Percentiles rank a stretch among this genome's conserved stretches.
phyloP scores from a whole-genome alignment of 2,888 invertebrate species.

The Drosophila prolongata region DNA sequence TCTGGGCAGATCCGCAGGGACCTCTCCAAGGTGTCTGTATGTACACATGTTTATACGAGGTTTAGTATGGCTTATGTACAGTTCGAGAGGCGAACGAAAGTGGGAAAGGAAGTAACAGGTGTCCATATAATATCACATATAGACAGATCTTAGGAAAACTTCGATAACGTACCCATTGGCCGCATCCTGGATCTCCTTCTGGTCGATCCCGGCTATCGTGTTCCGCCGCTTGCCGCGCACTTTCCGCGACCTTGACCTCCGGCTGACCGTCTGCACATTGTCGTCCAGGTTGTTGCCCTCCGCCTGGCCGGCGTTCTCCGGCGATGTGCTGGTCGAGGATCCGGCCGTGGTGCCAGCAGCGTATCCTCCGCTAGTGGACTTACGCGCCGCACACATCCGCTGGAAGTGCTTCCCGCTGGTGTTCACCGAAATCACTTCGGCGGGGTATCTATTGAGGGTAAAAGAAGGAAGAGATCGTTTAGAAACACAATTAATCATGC shows the following conservation, averaged over 20 bases:
- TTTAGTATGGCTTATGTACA: constrained; percentile 46
- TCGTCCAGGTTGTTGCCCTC: constrained; percentile 83
- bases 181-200: constrained; percentile 94
- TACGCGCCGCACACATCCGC: constrained; percentile 93
- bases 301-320: constrained; percentile 62
- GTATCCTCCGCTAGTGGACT: constrained; percentile 87
- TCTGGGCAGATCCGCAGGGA: constrained; percentile 11
- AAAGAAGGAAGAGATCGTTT: neutral
- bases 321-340: constrained; percentile 65
- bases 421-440: constrained; percentile 95
- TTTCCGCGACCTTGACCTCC: constrained; percentile 90
- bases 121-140: constrained; percentile 5
- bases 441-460: constrained; percentile 89
- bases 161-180: constrained; percentile 90
- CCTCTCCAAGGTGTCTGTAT: constrained; percentile 45
- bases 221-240: constrained; percentile 94
- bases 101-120: constrained; percentile 23
- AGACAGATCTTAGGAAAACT: constrained; percentile 1
- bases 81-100: constrained; percentile 37
- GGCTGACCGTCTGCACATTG: constrained; percentile 88
- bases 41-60: constrained; percentile 41
- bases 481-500: constrained; percentile 14
- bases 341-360: constrained; percentile 50
- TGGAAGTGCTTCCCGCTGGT: constrained; percentile 94
- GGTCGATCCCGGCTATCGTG: constrained; percentile 95